Evolutionary conservation across 2,797 vertebrate species (phyloP).

Genomic region (Rhodeus uyekii): DNA sequence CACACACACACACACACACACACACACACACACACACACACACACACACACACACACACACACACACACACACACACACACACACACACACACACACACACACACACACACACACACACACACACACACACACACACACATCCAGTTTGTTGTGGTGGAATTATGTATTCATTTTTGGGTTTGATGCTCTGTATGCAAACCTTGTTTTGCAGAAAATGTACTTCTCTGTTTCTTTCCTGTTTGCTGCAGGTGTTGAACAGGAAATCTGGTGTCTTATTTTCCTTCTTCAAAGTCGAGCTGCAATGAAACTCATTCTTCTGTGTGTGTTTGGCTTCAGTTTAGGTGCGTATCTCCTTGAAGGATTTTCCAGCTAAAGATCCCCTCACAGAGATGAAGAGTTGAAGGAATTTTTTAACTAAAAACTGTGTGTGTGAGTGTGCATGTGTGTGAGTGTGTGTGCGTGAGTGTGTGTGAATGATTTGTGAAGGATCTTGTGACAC

Average conservation of each 20-base stretch:
- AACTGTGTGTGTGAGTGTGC: too few relatives aligned
- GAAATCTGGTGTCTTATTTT: background rate
- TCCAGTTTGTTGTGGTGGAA: background rate
- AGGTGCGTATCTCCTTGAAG: background rate
- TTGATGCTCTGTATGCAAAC: background rate
- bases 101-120: background rate
- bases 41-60: background rate
- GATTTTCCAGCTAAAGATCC: background rate
- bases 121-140: background rate
- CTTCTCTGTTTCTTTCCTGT: background rate
- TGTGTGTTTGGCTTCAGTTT: background rate
- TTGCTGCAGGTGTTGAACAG: background rate
- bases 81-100: too few relatives aligned
- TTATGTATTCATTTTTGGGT: background rate
- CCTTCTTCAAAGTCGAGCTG: background rate
- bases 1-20: background rate
- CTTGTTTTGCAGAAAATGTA: background rate
- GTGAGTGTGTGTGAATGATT: too few relatives aligned
- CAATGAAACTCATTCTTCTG: slow-evolving; percentile 8
- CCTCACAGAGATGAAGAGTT: too few relatives aligned
- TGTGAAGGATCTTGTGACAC: too few relatives aligned
- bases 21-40: background rate
- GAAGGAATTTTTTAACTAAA: too few relatives aligned
- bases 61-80: background rate
- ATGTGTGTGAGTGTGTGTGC: too few relatives aligned